Conservation (phyloP, 2,888 invertebrate species). For the Abrostola tripartita region DNA sequence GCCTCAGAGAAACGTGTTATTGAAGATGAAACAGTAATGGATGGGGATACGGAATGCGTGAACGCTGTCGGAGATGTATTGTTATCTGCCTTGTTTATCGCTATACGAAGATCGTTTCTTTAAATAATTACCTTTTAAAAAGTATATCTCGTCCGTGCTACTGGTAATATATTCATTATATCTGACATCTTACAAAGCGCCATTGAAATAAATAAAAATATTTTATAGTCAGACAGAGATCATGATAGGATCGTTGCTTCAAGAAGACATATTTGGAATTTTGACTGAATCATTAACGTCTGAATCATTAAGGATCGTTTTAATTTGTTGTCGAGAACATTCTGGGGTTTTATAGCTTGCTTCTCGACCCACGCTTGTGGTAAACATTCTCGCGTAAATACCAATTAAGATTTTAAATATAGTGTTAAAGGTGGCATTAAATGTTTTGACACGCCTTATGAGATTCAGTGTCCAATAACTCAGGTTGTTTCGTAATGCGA, state of each 20-base stretch:
- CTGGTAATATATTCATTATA: slow-evolving; percentile 87
- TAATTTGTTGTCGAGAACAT: slow-evolving; percentile 72
- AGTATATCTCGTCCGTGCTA: slow-evolving; percentile 80
- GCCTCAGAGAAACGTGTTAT: slow-evolving; percentile 83
- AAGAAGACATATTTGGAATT: slow-evolving; percentile 72
- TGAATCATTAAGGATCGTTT: slow-evolving; percentile 69
- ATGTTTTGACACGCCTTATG: slow-evolving; percentile 57
- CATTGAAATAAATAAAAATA: slow-evolving; percentile 83
- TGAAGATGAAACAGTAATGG: slow-evolving; percentile 88
- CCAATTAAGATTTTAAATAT: slow-evolving; percentile 71
- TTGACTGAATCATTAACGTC: slow-evolving; percentile 65
- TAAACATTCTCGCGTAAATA: slow-evolving; percentile 55
- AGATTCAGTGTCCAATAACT: slow-evolving; percentile 64
- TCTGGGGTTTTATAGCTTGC: slow-evolving; percentile 63
- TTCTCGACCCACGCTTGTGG: slow-evolving; percentile 64
- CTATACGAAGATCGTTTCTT: slow-evolving; percentile 84
- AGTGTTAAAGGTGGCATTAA: slow-evolving; percentile 68
- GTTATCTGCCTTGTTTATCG: slow-evolving; percentile 87
- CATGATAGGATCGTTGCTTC: slow-evolving; percentile 73
- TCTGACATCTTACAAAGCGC: slow-evolving; percentile 85
- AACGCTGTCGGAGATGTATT: slow-evolving; percentile 87
- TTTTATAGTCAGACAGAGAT: slow-evolving; percentile 73
- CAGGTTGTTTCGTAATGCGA: slow-evolving; percentile 64
- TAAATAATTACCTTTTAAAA: slow-evolving; percentile 87
- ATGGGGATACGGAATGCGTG: slow-evolving; percentile 87